phyloP scores from a whole-genome alignment of 2,888 invertebrate genomes.

The Salpingus planirostris region DNA sequence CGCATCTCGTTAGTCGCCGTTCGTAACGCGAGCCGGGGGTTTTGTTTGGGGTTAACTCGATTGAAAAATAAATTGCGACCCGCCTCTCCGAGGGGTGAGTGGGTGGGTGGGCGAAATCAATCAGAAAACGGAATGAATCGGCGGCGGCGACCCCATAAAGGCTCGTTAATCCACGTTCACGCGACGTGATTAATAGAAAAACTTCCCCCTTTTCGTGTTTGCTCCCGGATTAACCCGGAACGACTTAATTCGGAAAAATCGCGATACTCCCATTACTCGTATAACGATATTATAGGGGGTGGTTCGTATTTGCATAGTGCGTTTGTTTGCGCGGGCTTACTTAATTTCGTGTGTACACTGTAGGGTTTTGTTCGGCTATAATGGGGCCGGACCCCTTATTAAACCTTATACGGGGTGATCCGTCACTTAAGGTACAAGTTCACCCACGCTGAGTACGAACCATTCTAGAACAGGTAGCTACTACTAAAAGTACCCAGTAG shows the following conservation, averaged over 20 bases:
- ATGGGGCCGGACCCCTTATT: constrained; percentile 17
- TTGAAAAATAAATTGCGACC: constrained; percentile 14
- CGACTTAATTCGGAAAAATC: no score
- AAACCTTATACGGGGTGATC: no score
- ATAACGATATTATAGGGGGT: no score
- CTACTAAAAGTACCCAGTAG: no score
- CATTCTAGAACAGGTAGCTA: no score
- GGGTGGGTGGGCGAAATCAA: constrained; percentile 1
- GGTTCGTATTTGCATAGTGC: constrained; percentile 23
- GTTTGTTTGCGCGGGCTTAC: constrained; percentile 21
- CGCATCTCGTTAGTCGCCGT: neutral
- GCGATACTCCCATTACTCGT: no score
- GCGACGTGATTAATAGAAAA: constrained; percentile 10
- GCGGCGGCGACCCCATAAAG: neutral
- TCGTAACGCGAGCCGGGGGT: constrained; percentile 1
- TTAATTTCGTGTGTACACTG: constrained; percentile 23
- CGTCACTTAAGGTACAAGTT: constrained; percentile 7
- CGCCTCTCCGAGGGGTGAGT: constrained; percentile 2
- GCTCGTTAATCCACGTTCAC: constrained; percentile 1
- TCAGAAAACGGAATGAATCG: constrained; percentile 1
- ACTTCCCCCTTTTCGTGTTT: constrained; percentile 9
- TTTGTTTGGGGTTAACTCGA: constrained; percentile 14
- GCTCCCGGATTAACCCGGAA: constrained; percentile 6
- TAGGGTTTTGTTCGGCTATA: constrained; percentile 17
- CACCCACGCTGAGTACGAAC: no score